Percentiles rank a stretch among this genome's conserved stretches.
Conservation (phyloP, 2,888 invertebrate species). For the Athrips mouffetella region DNA sequence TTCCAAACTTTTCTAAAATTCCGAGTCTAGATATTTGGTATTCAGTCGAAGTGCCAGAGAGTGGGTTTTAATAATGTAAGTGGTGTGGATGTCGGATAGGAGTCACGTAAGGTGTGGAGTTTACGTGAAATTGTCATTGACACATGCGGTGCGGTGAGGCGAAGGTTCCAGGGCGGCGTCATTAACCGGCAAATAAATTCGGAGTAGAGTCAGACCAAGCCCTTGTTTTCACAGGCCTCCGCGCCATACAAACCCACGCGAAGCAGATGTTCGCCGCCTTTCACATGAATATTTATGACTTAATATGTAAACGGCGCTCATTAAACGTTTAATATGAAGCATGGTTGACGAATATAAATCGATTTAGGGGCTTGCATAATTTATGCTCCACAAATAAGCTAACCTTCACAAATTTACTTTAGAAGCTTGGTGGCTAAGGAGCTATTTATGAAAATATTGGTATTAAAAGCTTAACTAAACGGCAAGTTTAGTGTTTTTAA, state of each 20-base stretch:
- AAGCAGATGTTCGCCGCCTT: slow-evolving; percentile 38
- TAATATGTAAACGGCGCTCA: slow-evolving; percentile 40
- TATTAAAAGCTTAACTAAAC: slow-evolving; percentile 19
- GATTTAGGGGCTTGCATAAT: slow-evolving; percentile 22
- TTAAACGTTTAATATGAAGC: slow-evolving; percentile 39
- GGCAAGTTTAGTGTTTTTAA: slow-evolving; percentile 12
- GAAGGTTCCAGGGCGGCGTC: slow-evolving; percentile 25
- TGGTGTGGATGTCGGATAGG: not conserved
- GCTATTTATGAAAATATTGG: slow-evolving; percentile 21
- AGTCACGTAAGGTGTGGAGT: slow-evolving; percentile 9
- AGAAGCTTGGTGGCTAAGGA: slow-evolving; percentile 8
- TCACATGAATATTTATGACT: slow-evolving; percentile 50
- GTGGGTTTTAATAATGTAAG: slow-evolving; percentile 14
- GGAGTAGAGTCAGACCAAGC: slow-evolving; percentile 24
- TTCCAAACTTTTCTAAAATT: not conserved
- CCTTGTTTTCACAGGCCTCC: slow-evolving; percentile 17
- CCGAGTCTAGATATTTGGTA: slow-evolving; percentile 1
- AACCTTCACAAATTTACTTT: too few species aligned
- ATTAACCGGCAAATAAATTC: slow-evolving; percentile 30
- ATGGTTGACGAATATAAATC: slow-evolving; percentile 30
- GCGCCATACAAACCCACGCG: too few species aligned
- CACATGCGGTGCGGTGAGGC: slow-evolving; percentile 13
- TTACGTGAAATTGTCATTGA: slow-evolving; percentile 27
- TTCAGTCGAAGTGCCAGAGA: slow-evolving; percentile 16
- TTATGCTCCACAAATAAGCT: not conserved